Base-by-base conservation (phyloP, 2,113 vertebrate species). In the Labeo catla region DNA sequence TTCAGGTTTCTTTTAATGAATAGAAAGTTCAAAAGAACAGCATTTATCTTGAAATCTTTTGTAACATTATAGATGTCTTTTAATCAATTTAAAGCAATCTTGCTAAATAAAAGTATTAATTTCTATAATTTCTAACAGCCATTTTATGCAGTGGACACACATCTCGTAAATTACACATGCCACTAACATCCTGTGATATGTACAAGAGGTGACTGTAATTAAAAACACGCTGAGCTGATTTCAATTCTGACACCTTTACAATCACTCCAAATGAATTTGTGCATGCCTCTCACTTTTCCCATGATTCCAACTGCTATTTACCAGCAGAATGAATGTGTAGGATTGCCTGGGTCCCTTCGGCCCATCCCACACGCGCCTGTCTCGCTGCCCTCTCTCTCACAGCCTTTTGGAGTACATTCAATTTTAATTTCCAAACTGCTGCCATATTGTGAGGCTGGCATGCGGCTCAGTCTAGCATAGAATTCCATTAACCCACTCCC, bases 401-500 rank as follows among this genome's bases (percentile, higher is more conserved):
- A n/a, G 63, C 50, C 43, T 86, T 45, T 45, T 74, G 54, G 79
- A 63, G 68, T 74, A 81, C 78, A 86, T 86, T 86, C 85, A 81
- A 86, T 81, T 86, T 86, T 86, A 86, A 86, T 86, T 86, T 86
- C 52, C 39, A 82, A 86, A 81, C 78, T 74, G 78, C 85, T 49
- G 85, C 85, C 85, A 86, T 86, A 86, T 86, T 86, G 85, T 74
- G 68, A 81, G 85, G 85, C 68, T 81, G 85, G 78, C 78, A 81
- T 81, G 70, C 65, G 15, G 68, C 85, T 86, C 85, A 65, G 85
- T 86, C 85, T 86, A 86, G 85, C 78, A 86, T 61, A 81, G 66
- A 86, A 86, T 86, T 86, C 85, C 77, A 86, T 86, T 86, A 86
- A 86, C 85, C 78, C 79, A 74, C 78, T 86, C 85, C 78, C 78